phyloP scores from a whole-genome alignment of 2,113 vertebrate species.

The Grammomys surdaster region DNA sequence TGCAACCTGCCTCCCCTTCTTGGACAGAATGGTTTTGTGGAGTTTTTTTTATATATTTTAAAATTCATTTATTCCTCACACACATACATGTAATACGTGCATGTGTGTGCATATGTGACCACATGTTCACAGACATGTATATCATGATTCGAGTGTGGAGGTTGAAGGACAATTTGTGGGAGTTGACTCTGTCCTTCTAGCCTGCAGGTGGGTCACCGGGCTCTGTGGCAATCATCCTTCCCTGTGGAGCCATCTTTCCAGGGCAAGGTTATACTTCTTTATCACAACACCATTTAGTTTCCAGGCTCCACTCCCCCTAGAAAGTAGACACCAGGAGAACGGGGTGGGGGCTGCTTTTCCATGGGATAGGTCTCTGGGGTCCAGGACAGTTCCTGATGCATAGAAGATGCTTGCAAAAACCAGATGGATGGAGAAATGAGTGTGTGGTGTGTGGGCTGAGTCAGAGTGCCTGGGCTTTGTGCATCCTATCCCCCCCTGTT shows the following conservation, averaged over 20 bases:
- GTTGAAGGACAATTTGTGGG: not conserved
- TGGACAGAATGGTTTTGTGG: not conserved
- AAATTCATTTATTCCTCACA: not conserved
- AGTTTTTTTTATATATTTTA: not conserved
- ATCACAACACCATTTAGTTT: not conserved
- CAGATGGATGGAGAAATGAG: not conserved
- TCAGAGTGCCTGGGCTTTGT: not conserved
- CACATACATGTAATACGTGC: too few relatives aligned
- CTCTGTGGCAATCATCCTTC: too few relatives aligned
- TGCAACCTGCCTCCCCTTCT: not conserved
- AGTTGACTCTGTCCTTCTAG: not conserved
- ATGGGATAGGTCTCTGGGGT: not conserved
- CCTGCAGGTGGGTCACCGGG: not conserved
- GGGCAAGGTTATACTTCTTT: not conserved
- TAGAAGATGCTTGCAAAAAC: not conserved
- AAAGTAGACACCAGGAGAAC: not conserved
- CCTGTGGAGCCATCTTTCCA: not conserved
- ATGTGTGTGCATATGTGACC: not conserved
- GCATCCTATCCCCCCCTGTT: rapidly evolving
- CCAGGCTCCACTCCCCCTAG: not conserved
- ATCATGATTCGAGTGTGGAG: not conserved
- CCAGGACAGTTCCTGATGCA: not conserved
- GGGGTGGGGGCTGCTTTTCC: not conserved
- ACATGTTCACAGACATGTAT: too few relatives aligned
- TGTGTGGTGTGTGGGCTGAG: not conserved